Evolutionary conservation across 2,113 vertebrate species (phyloP), one percentile per base, ranked within the genome.

Genomic region (Ancistrus triradiatus): DNA sequence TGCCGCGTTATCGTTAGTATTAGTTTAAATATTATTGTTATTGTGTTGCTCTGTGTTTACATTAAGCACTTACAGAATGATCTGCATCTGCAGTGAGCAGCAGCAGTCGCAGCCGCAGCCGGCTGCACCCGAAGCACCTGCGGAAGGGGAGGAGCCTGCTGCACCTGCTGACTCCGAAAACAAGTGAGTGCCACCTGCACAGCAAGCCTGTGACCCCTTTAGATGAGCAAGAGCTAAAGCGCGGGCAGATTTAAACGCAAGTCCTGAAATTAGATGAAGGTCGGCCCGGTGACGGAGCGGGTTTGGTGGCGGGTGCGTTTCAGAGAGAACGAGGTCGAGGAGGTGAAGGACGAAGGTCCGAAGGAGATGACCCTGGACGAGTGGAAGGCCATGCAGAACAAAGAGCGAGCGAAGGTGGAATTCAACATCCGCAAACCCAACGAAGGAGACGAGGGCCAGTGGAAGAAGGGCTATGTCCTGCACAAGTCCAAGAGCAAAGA

Each of bases 341-440:
- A 98, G 74, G 91, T 92, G 4, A 99, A 99, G 87, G 95, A 97
- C 7, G 95, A 98, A 86, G 94, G 93, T 19, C 92, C 96, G 11
- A 99, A 98, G 87, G 94, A 98, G 72, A 99, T 99, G 96, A 99
- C 94, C 71, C 86, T 99, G 87, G 96, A 99, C 31, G 96, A 99
- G 68, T 99, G 95, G 95, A 99, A 99, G 82, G 96, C 96, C 57
- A 90, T 97, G 91, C 96, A 99, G 72, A 92, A 94, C 79, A 99
- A 99, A 82, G 96, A 97, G 13, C 90, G 93, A 1, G 84, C 95
- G 42, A 99, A 99, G 83, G 94, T 95, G 17, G 94, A 98, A 49
- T 98, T 98, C 88, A 98, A 98, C 86, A 98, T 98, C 80, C 93
- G 95, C 10, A 98, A 98, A 84, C 90, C 95, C 77, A 98, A 98